phyloP scores from a whole-genome alignment of 2,797 vertebrate species.

The Petrocephalus sullivani region DNA sequence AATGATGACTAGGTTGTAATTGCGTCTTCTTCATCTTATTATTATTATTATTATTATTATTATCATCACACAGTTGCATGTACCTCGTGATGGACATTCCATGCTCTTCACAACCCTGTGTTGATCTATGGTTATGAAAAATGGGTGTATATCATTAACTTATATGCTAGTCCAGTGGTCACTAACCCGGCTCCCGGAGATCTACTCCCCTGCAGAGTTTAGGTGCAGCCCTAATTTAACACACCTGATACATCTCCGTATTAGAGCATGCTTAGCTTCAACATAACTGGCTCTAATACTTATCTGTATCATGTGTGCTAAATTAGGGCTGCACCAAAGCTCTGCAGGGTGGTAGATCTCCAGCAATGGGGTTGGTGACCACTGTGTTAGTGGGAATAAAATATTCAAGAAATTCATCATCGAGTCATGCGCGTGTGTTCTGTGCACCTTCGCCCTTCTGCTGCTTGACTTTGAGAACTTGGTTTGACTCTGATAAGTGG shows the following conservation, averaged over 20 bases:
- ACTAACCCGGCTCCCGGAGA: not conserved
- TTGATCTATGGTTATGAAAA: not conserved
- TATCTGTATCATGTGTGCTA: not conserved
- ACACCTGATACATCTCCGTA: not conserved
- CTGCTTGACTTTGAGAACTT: conserved; percentile 32
- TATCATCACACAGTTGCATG: not conserved
- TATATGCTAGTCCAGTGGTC: not conserved
- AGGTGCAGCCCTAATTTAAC: not conserved
- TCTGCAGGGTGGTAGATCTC: not conserved
- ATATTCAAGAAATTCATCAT: not conserved
- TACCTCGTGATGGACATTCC: not conserved
- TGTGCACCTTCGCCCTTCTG: conserved; percentile 35
- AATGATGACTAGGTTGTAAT: not conserved
- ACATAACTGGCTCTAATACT: no score
- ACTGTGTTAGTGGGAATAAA: not conserved
- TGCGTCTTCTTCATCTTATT: not conserved
- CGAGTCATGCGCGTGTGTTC: not conserved
- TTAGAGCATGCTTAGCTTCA: not conserved
- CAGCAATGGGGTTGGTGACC: not conserved
- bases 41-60: not conserved
- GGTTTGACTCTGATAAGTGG: conserved; percentile 48
- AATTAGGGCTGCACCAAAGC: not conserved
- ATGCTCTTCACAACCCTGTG: not conserved
- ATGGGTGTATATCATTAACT: not conserved
- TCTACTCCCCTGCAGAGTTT: not conserved